Evolutionary conservation across 2,888 invertebrate genomes (phyloP).

Genomic region (Agrotis exclamationis): DNA sequence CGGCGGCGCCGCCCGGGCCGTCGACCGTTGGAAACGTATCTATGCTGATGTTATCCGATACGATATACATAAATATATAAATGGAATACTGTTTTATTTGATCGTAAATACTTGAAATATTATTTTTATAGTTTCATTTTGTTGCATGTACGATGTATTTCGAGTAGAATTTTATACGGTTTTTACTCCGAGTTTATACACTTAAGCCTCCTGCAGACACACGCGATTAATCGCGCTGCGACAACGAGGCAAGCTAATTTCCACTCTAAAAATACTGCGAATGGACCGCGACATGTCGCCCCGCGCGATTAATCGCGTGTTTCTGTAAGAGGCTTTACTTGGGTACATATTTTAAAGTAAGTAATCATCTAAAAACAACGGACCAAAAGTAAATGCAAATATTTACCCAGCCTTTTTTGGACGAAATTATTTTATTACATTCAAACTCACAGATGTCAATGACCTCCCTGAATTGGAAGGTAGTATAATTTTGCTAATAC

Average conservation of each 20-base stretch:
- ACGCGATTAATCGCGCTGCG: too few relatives aligned
- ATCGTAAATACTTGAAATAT: slow-evolving; percentile 36
- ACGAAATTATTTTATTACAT: neutral
- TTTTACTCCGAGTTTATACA: neutral
- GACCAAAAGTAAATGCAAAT: neutral
- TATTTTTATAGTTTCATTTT: slow-evolving; percentile 10
- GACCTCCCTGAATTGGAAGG: neutral
- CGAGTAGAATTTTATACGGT: slow-evolving; percentile 20
- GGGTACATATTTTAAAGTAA: neutral
- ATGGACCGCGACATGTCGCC: too few relatives aligned
- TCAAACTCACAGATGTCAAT: neutral
- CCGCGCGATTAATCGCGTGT: too few relatives aligned
- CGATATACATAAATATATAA: slow-evolving; percentile 38
- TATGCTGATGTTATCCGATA: slow-evolving; percentile 40
- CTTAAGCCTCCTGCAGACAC: too few relatives aligned
- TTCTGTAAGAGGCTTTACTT: too few relatives aligned
- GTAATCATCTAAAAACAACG: neutral
- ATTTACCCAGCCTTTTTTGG: neutral
- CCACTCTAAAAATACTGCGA: too few relatives aligned
- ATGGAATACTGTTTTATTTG: slow-evolving; percentile 34
- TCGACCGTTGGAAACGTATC: slow-evolving; percentile 38
- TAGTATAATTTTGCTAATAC: too few relatives aligned
- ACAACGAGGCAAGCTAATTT: too few relatives aligned
- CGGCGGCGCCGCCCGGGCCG: slow-evolving; percentile 28
- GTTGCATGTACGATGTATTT: neutral